Percentiles rank a stretch among this genome's conserved stretches.
These are phyloP conservation scores for Cynoglossus semilaevis DNA, from an alignment of 2,113 vertebrate genomes.

Conservation along the genomic window DNA sequence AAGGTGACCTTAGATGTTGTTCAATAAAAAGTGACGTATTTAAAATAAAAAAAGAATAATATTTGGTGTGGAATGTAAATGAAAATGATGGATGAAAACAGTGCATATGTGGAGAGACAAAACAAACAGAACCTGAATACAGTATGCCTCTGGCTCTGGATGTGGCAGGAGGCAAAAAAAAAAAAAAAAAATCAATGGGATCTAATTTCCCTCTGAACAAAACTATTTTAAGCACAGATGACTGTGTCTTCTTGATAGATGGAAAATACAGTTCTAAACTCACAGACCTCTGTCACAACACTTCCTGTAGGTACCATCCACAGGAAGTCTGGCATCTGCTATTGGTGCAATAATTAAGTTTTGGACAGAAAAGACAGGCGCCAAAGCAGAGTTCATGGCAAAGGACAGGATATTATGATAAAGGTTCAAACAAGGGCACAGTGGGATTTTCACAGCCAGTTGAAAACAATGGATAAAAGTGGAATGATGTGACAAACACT, in stretches of 20 bases:
- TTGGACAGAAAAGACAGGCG: constrained; percentile 53
- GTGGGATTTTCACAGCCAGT: constrained; percentile 18
- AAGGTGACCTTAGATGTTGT: not conserved
- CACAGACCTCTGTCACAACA: constrained; percentile 42
- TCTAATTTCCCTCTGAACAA: constrained; percentile 46
- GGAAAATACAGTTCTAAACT: constrained; percentile 54
- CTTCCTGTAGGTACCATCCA: constrained; percentile 74
- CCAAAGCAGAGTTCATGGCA: constrained; percentile 51
- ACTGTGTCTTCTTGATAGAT: constrained; percentile 31
- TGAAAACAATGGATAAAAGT: not conserved
- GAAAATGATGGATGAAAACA: not conserved
- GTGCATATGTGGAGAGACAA: not conserved
- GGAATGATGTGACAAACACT: constrained; percentile 1
- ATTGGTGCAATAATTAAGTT: constrained; percentile 65
- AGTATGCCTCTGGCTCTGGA: not conserved
- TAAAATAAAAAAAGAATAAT: not conserved
- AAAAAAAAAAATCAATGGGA: constrained; percentile 38
- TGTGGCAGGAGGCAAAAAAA: not conserved
- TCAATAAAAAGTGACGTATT: not conserved
- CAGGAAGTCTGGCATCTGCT: constrained; percentile 72
- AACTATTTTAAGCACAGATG: constrained; percentile 32
- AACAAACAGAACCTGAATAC: not conserved
- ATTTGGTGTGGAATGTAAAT: not conserved
- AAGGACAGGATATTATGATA: constrained; percentile 60
- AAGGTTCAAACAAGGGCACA: constrained; percentile 30